Evolutionary conservation across 2,888 invertebrate genomes (phyloP).

Genomic region (Cremastobaeus sp.): DNA sequence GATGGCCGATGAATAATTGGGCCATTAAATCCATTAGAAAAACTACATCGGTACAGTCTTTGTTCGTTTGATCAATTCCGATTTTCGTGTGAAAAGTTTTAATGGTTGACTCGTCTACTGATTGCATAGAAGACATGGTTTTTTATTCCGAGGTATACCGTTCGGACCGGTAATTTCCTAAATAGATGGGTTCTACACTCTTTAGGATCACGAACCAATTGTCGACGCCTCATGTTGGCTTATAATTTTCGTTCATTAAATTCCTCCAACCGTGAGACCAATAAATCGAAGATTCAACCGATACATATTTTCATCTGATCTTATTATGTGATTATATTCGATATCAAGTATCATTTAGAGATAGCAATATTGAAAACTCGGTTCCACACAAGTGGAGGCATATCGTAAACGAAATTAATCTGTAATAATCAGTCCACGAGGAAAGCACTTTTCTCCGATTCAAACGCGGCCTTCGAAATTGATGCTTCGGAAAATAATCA

Average conservation of each 20-base stretch:
- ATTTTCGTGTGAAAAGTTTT: constrained; percentile 57
- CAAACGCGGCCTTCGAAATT: not conserved
- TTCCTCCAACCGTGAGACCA: constrained; percentile 62
- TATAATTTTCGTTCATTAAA: constrained; percentile 62
- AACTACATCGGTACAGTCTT: too few relatives aligned
- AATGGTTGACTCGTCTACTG: constrained; percentile 39
- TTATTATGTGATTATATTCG: constrained; percentile 8
- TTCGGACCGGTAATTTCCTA: constrained; percentile 62
- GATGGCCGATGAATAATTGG: too few relatives aligned
- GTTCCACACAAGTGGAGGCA: too few relatives aligned
- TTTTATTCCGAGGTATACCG: constrained; percentile 49
- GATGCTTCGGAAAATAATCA: too few relatives aligned
- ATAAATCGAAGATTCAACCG: constrained; percentile 46
- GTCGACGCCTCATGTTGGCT: constrained; percentile 61
- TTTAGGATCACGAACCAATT: constrained; percentile 63
- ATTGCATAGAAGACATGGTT: constrained; percentile 57
- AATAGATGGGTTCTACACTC: constrained; percentile 62
- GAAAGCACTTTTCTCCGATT: not conserved
- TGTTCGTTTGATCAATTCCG: constrained; percentile 7
- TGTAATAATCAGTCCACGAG: too few relatives aligned
- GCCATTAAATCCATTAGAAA: too few relatives aligned
- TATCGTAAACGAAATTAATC: too few relatives aligned
- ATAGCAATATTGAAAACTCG: too few relatives aligned
- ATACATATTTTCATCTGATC: constrained; percentile 26
- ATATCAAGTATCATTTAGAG: not conserved